A percentile compares a stretch with the other conserved stretches of the same genome.
phyloP scores from a whole-genome alignment of 2,113 vertebrate genomes.

The Sorex fumeus region DNA sequence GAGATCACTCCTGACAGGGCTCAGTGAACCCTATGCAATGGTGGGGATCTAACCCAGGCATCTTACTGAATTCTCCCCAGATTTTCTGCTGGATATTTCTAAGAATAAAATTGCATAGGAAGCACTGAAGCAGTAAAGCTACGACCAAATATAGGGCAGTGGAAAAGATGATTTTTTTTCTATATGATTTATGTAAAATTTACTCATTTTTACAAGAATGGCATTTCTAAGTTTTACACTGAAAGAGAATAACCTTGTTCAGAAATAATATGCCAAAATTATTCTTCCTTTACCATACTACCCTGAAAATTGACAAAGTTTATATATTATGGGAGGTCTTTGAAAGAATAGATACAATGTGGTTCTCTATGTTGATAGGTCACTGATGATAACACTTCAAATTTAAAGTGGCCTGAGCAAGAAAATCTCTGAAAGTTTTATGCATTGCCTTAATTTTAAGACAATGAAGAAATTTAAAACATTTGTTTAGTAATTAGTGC shows the following conservation, averaged over 20 bases:
- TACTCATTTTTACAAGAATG: conserved; percentile 17
- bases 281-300: conserved; percentile 22
- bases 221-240: conserved; percentile 49
- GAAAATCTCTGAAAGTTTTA: conserved; percentile 23
- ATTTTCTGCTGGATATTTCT: neutral
- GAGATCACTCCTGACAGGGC: too few relatives aligned
- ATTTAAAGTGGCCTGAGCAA: neutral
- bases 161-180: conserved; percentile 18
- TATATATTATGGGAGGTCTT: conserved; percentile 12
- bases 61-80: too few relatives aligned
- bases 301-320: neutral
- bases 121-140: neutral
- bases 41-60: too few relatives aligned
- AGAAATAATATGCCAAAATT: conserved; percentile 20
- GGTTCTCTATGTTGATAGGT: neutral
- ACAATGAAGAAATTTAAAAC: too few relatives aligned
- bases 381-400: neutral
- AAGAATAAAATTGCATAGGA: neutral
- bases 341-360: conserved; percentile 27
- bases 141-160: neutral
- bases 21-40: too few relatives aligned
- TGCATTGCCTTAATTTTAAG: conserved; percentile 4
- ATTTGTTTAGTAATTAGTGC: neutral
- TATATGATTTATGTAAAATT: conserved; percentile 7
- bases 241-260: conserved; percentile 32